These are phyloP conservation scores for Drosophila birchii DNA, from an alignment of 2,888 invertebrate genomes.

Conservation along the genomic window DNA sequence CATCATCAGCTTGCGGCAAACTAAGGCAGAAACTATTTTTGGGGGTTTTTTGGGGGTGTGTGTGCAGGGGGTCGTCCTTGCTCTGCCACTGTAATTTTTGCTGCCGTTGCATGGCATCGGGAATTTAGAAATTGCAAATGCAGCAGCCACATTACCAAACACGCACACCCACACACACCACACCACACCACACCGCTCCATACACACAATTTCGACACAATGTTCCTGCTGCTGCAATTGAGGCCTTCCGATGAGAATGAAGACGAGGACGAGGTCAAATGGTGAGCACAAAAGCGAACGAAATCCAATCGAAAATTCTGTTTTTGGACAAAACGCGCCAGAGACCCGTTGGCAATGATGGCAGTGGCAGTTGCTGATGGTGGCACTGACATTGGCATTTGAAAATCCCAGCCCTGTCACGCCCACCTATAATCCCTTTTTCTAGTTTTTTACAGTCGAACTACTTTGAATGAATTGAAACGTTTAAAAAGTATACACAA, in stretches of 20 bases:
- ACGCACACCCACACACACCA: constrained; percentile 11
- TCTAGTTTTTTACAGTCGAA: constrained; percentile 19
- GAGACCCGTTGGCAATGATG: constrained; percentile 48
- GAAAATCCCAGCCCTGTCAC: constrained; percentile 23
- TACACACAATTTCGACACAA: constrained; percentile 24
- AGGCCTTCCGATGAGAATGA: constrained; percentile 34
- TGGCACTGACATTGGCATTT: constrained; percentile 65
- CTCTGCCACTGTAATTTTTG: constrained; percentile 41
- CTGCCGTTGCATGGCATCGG: constrained; percentile 30
- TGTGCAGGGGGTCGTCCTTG: constrained; percentile 6
- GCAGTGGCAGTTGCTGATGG: constrained; percentile 58
- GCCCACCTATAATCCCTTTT: constrained; percentile 9
- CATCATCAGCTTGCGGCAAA: constrained; percentile 22
- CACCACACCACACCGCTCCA: neutral
- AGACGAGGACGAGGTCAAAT: constrained; percentile 30
- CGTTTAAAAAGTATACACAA: neutral
- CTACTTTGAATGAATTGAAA: neutral
- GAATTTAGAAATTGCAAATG: constrained; percentile 66
- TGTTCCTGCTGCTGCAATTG: constrained; percentile 35
- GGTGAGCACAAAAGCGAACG: constrained; percentile 36
- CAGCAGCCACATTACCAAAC: constrained; percentile 52
- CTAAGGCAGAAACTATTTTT: constrained; percentile 19
- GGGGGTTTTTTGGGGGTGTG: neutral
- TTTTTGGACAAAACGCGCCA: constrained; percentile 61
- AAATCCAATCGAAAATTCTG: constrained; percentile 71